phyloP scores from a whole-genome alignment of 1,140 invertebrate genomes.

The Penaeus indicus region DNA sequence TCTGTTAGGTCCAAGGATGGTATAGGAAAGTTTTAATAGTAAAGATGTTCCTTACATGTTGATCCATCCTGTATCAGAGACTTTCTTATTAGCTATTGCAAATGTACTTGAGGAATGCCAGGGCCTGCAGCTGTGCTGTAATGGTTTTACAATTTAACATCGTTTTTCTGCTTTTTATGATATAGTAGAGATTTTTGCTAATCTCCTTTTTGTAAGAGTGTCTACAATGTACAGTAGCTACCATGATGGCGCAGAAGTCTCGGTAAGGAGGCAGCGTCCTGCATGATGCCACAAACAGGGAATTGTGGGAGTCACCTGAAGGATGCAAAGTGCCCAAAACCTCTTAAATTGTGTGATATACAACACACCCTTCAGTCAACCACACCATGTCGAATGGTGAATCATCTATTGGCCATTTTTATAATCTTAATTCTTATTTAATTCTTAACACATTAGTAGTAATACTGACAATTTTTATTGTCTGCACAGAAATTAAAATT shows the following conservation, averaged over 20 bases:
- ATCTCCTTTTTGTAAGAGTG: constrained; percentile 63
- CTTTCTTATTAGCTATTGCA: constrained; percentile 1
- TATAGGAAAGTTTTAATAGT: constrained; percentile 39
- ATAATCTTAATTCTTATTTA: constrained; percentile 49
- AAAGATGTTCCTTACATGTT: constrained; percentile 46
- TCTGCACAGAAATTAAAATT: constrained; percentile 61
- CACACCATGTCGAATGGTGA: constrained; percentile 34
- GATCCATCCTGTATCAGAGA: constrained; percentile 46
- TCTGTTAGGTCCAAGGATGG: constrained; percentile 44
- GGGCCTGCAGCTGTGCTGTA: constrained; percentile 56
- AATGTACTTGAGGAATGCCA: constrained; percentile 53
- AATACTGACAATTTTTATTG: constrained; percentile 59
- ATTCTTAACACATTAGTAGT: constrained; percentile 61
- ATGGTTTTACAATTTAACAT: constrained; percentile 62
- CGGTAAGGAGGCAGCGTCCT: constrained; percentile 33
- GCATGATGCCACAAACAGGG: constrained; percentile 45
- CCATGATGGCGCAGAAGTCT: constrained; percentile 43
- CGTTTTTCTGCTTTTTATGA: constrained; percentile 63
- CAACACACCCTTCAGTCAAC: constrained; percentile 52
- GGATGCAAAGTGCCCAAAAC: constrained; percentile 57
- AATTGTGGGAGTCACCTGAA: constrained; percentile 48
- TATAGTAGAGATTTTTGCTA: constrained; percentile 64
- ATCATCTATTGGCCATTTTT: constrained; percentile 60
- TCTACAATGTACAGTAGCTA: constrained; percentile 55
- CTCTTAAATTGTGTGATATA: constrained; percentile 52